Conservation (phyloP, 2,113 vertebrate genomes). For the Antigone vipio region DNA sequence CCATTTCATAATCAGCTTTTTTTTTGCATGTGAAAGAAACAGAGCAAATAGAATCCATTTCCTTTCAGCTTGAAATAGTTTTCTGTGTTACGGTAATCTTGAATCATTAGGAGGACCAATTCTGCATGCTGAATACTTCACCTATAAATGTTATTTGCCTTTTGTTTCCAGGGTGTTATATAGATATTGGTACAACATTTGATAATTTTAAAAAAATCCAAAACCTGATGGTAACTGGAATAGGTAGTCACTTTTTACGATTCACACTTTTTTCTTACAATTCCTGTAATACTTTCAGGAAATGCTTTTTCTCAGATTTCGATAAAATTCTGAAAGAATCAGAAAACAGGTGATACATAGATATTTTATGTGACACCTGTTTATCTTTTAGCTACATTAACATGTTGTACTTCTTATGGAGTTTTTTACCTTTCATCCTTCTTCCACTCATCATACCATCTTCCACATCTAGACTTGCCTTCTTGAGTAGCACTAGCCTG, state of each 20-base stretch:
- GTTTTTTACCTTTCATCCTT: neutral
- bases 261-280: neutral
- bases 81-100: neutral
- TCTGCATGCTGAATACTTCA: neutral
- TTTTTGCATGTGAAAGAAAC: neutral
- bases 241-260: neutral
- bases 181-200: neutral
- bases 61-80: neutral
- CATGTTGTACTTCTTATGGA: neutral
- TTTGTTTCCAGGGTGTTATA: neutral
- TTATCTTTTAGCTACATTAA: neutral
- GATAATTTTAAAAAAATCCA: neutral
- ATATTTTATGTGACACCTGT: neutral
- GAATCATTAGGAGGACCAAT: neutral
- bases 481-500: neutral
- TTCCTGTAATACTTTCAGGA: neutral
- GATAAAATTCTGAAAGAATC: neutral
- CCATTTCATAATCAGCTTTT: neutral
- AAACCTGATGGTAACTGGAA: neutral
- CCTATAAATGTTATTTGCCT: neutral
- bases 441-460: neutral
- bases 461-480: neutral
- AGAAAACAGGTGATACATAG: neutral
- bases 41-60: neutral
- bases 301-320: neutral